Evolutionary conservation across 2,797 vertebrate species (phyloP).

Genomic region (Streptopelia turtur): DNA sequence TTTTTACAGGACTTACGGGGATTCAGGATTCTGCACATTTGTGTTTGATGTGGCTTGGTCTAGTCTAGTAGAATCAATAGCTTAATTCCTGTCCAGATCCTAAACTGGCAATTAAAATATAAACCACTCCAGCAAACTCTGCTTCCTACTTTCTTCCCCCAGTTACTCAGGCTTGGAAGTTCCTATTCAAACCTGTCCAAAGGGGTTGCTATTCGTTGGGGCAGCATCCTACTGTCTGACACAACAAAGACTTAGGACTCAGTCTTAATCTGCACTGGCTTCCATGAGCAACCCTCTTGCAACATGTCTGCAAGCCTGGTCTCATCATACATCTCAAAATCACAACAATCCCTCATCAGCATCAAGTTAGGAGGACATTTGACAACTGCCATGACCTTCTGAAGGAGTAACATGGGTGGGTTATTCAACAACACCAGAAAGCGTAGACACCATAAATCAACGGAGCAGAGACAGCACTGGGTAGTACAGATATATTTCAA

Average conservation of each 20-base stretch:
- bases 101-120: not conserved
- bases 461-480: not conserved
- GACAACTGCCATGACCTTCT: not conserved
- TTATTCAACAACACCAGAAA: constrained; percentile 30
- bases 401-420: not conserved
- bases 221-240: not conserved
- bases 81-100: not conserved
- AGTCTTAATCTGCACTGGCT: not conserved
- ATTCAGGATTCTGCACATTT: not conserved
- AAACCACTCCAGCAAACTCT: not conserved
- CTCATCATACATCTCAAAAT: not conserved
- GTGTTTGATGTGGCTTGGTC: not conserved
- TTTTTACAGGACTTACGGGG: not conserved
- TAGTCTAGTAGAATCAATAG: not conserved
- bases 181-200: not conserved
- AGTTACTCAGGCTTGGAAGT: not conserved
- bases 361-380: not conserved
- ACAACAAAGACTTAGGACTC: not conserved
- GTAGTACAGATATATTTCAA: constrained; percentile 35
- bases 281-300: not conserved
- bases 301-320: not conserved
- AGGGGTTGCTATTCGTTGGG: not conserved
- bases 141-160: not conserved
- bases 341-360: not conserved
- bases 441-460: constrained; percentile 41